phyloP scores from a whole-genome alignment of 1,140 invertebrate species.

The Ceratina calcarata region DNA sequence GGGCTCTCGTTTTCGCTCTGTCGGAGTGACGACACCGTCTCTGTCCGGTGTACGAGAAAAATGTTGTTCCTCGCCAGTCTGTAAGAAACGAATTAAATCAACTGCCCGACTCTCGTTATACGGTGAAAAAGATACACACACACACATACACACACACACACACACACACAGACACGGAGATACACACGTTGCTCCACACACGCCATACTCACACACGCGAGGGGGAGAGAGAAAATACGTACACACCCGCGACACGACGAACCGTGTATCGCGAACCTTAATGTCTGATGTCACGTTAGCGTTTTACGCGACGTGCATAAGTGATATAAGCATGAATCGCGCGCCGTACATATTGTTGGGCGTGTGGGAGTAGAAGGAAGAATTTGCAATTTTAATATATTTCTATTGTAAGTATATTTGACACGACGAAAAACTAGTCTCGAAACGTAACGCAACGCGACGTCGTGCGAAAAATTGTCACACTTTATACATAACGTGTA shows the following conservation, averaged over 20 bases:
- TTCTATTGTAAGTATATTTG: constrained; percentile 71
- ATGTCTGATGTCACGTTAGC: constrained; percentile 59
- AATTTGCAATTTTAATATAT: constrained; percentile 76
- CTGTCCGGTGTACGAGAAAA: not conserved
- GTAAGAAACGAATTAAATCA: constrained; percentile 32
- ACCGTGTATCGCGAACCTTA: constrained; percentile 24
- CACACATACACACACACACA: not conserved
- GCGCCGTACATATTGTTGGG: not conserved
- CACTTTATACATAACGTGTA: constrained; percentile 44
- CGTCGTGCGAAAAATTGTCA: constrained; percentile 30
- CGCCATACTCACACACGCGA: not conserved
- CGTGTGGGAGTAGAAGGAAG: constrained; percentile 36
- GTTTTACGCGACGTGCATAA: constrained; percentile 45
- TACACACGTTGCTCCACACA: not conserved
- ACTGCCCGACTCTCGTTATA: constrained; percentile 11
- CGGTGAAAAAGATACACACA: not conserved
- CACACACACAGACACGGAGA: not conserved
- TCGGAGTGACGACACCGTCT: not conserved
- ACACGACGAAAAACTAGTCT: constrained; percentile 23
- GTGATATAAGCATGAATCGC: constrained; percentile 45
- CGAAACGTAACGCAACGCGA: too few relatives aligned
- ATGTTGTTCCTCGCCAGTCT: constrained; percentile 26
- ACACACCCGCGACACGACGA: constrained; percentile 19
- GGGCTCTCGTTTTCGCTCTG: not conserved
- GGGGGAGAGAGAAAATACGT: not conserved